Conservation (phyloP, 2,888 invertebrate species). For the Campoletis raptor region DNA sequence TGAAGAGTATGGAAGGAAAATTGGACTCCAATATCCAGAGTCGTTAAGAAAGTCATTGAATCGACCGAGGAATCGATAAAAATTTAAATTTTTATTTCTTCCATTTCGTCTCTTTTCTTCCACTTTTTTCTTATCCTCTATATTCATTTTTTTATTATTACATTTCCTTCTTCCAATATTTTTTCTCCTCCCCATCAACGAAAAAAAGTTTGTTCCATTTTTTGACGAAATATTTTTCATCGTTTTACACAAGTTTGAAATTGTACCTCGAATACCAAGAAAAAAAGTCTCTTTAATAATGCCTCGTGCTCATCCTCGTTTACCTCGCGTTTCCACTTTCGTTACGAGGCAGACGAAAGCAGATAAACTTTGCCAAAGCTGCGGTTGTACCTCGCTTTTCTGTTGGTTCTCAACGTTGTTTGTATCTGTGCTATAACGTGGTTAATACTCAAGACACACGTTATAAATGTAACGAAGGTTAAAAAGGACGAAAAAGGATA, state of each 20-base stretch:
- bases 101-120: constrained; percentile 11
- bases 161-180: neutral
- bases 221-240: constrained; percentile 18
- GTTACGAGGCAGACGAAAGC: constrained; percentile 34
- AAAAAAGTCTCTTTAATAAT: constrained; percentile 47
- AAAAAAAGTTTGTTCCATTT: constrained; percentile 1
- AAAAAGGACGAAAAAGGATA: constrained; percentile 36
- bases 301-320: constrained; percentile 33
- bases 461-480: constrained; percentile 21
- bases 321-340: constrained; percentile 23
- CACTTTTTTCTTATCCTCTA: neutral
- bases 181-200: neutral
- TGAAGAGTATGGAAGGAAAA: constrained; percentile 36
- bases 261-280: constrained; percentile 7
- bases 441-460: constrained; percentile 50
- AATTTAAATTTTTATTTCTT: constrained; percentile 66
- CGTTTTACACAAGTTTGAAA: neutral
- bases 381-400: constrained; percentile 39
- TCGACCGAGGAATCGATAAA: constrained; percentile 73
- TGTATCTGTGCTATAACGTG: constrained; percentile 26
- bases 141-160: constrained; percentile 40
- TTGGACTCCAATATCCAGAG: constrained; percentile 59
- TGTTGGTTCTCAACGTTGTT: neutral
- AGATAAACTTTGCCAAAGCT: constrained; percentile 53
- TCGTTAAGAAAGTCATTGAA: constrained; percentile 80